Evolutionary conservation across 2,888 invertebrate species (phyloP), one percentile per base, ranked within the genome.

Genomic region (Drosophila neoperkinsi): DNA sequence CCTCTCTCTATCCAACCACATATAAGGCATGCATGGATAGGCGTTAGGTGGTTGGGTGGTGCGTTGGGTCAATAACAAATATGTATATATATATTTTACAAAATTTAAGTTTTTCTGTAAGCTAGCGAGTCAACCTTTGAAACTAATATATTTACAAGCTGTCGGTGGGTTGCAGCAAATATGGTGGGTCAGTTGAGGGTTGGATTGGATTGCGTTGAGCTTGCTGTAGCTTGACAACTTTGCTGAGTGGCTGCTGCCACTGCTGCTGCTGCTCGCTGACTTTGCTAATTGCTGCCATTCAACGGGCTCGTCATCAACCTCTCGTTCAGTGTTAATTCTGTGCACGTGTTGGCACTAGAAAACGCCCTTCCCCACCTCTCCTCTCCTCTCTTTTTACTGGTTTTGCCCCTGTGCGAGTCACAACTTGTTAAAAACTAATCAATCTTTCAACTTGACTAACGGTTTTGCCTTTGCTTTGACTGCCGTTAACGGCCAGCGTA

Each of bases 381-480:
- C 60, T 25, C 56, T 69, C 30, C 9, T 5, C 56, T 69, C 33
- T 4, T 5, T 25, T 38, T 55, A 41, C 34, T 28, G 34, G 53
- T 41, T 52, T 38, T 69, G 56, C 41, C 62, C 43, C 57, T 31
- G 21, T 57, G 16, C 43, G 63, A 88, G 87, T 88, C 87, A 90
- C 84, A 89, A 89, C 88, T 90, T 89, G 89, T 89, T 89, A 89
- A 91, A 89, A 89, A 88, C 89, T 91, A 89, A 89, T 89, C 89
- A 89, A 89, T 89, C 91, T 91, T 90, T 90, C 87, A 86, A 80
- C 82, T 86, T 90, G 90, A 78, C 89, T 86, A 90, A 87, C 84
- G 82, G 76, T 90, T 84, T 82, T 76, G 80, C 89, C 82, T 73
- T 53, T 77, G 77, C 86, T 76, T 79, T 73, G 68, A 72, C 76